These are phyloP conservation scores for Harmothoe impar DNA, from an alignment of 2,888 invertebrate species.

Conservation along the genomic window DNA sequence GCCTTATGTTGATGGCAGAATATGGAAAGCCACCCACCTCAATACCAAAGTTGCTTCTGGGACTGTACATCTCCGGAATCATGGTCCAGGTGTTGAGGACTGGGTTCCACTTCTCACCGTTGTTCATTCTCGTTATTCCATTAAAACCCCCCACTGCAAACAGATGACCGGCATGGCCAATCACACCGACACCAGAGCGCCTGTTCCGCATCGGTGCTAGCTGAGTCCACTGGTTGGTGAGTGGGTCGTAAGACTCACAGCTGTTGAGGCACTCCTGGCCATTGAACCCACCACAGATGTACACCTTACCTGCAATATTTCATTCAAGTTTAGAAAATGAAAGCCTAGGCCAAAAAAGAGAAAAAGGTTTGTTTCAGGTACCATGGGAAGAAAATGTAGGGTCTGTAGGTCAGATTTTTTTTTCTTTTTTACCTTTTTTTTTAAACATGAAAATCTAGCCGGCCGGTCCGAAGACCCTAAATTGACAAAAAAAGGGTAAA, in stretches of 20 bases:
- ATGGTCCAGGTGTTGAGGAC: conserved; percentile 86
- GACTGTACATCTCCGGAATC: conserved; percentile 83
- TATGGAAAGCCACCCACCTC: conserved; percentile 78
- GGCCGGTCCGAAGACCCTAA: too few species aligned
- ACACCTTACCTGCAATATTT: conserved; percentile 74
- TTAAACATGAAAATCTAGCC: too few species aligned
- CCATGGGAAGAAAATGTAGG: too few species aligned
- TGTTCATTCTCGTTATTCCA: conserved; percentile 94
- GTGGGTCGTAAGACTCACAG: conserved; percentile 81
- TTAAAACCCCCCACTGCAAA: conserved; percentile 92
- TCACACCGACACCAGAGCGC: conserved; percentile 95
- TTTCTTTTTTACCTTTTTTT: too few species aligned
- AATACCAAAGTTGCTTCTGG: conserved; percentile 83
- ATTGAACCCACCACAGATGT: conserved; percentile 84
- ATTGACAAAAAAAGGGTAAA: too few species aligned
- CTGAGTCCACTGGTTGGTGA: conserved; percentile 82
- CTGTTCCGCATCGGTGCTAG: conserved; percentile 90
- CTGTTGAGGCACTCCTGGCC: conserved; percentile 83
- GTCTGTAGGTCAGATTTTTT: too few species aligned
- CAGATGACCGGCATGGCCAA: conserved; percentile 91
- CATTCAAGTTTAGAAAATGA: too few species aligned
- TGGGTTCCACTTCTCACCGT: conserved; percentile 88
- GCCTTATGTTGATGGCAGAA: too few species aligned
- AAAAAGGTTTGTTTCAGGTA: too few species aligned
- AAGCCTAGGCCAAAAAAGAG: too few species aligned